Percentiles rank a stretch among this genome's conserved stretches.
Evolutionary conservation across 2,797 vertebrate genomes (phyloP).

Genomic region (Sebastiscus albofasciatus): DNA sequence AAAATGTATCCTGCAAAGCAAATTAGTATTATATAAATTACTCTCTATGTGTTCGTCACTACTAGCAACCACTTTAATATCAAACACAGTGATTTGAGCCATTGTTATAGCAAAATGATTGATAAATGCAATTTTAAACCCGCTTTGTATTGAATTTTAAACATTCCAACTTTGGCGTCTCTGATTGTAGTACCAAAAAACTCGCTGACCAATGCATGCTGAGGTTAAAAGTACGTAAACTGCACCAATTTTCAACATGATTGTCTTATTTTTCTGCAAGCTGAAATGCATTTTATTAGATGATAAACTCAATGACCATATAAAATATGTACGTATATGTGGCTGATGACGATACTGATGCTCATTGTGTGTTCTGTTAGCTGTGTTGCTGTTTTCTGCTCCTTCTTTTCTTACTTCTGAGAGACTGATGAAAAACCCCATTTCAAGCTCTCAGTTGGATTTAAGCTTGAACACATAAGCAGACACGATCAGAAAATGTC

Average conservation of each 20-base stretch:
- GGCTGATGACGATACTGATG: neutral
- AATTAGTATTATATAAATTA: too few species aligned
- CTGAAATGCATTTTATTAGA: neutral
- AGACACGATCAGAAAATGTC: neutral
- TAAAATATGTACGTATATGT: neutral
- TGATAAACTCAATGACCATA: neutral
- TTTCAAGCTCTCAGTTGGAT: neutral
- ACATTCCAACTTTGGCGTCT: neutral
- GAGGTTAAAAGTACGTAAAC: neutral
- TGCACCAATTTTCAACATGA: neutral
- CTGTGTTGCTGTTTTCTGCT: neutral
- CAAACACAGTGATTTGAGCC: neutral
- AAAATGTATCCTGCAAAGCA: too few species aligned
- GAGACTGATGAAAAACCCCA: neutral
- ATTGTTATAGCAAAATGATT: neutral
- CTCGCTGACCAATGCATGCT: accelerated
- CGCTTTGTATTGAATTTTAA: neutral
- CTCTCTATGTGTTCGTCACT: neutral
- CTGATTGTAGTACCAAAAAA: neutral
- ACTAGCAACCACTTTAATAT: neutral
- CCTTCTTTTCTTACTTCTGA: neutral
- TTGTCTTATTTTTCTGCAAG: neutral
- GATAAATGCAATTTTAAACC: neutral
- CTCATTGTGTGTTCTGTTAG: neutral
- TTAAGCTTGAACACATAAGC: neutral